phyloP scores from a whole-genome alignment of 2,888 invertebrate genomes.

The Tachina fera region DNA sequence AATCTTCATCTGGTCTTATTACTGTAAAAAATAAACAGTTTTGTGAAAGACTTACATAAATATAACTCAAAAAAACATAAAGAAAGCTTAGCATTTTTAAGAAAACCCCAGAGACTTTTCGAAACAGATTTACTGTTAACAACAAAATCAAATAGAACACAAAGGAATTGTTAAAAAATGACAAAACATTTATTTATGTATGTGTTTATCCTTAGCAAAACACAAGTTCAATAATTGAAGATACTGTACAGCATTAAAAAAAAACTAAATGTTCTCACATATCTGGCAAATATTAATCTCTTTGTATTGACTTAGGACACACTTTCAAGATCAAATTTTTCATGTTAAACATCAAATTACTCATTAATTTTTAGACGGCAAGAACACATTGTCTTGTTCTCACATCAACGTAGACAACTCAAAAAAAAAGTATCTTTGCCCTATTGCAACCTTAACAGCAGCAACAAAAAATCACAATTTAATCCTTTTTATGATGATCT shows the following conservation, averaged over 20 bases:
- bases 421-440: conserved; percentile 20
- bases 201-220: conserved; percentile 18
- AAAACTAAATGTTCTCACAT: conserved; percentile 66
- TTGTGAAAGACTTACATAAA: conserved; percentile 2
- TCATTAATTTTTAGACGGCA: conserved; percentile 62
- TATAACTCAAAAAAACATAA: background rate
- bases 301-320: conserved; percentile 72
- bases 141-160: conserved; percentile 9
- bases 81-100: conserved; percentile 31
- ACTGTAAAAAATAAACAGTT: conserved; percentile 6
- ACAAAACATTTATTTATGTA: conserved; percentile 58
- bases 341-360: conserved; percentile 70
- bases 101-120: conserved; percentile 53
- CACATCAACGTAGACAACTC: conserved; percentile 37
- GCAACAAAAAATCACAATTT: conserved; percentile 54
- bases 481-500: conserved; percentile 73
- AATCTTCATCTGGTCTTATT: conserved; percentile 59
- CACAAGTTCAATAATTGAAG: conserved; percentile 26
- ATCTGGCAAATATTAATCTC: conserved; percentile 69
- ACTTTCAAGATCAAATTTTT: conserved; percentile 70
- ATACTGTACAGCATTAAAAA: conserved; percentile 24
- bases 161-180: conserved; percentile 46
- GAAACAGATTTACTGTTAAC: conserved; percentile 35
- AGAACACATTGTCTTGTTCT: conserved; percentile 53
- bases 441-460: conserved; percentile 38